phyloP scores from a whole-genome alignment of 2,888 invertebrate genomes.

The Macaria liturata region DNA sequence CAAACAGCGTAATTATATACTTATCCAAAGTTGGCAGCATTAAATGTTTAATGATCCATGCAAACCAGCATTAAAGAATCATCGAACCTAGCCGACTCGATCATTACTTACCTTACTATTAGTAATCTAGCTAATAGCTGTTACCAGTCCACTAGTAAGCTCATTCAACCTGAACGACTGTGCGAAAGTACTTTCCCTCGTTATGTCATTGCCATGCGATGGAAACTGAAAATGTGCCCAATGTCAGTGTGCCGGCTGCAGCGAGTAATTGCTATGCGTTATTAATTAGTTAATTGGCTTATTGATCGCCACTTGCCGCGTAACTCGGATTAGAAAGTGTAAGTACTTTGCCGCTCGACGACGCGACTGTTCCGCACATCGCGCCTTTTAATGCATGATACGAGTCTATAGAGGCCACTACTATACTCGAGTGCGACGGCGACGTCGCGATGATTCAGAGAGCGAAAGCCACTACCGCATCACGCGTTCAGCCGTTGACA shows the following conservation, averaged over 20 bases:
- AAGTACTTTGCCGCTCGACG: conserved; percentile 38
- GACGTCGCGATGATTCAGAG: conserved; percentile 49
- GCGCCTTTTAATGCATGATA: conserved; percentile 40
- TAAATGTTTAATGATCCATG: no score
- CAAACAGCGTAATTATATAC: no score
- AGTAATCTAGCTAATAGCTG: conserved; percentile 16
- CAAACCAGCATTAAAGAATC: neutral
- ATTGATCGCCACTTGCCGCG: conserved; percentile 45
- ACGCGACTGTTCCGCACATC: conserved; percentile 26
- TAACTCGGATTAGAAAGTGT: conserved; percentile 63
- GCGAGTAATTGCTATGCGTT: conserved; percentile 59
- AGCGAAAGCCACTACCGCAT: conserved; percentile 72
- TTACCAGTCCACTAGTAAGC: conserved; percentile 11
- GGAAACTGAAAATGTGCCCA: conserved; percentile 52
- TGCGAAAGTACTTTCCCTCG: conserved; percentile 35
- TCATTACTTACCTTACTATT: neutral
- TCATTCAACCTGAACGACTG: conserved; percentile 25
- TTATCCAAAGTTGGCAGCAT: neutral
- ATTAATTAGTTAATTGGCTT: conserved; percentile 42
- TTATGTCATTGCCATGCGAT: conserved; percentile 50
- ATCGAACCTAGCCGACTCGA: neutral
- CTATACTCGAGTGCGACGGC: conserved; percentile 50
- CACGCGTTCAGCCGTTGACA: conserved; percentile 72
- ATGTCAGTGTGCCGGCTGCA: conserved; percentile 61
- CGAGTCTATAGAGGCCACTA: conserved; percentile 36